Base-by-base conservation (phyloP, 2,797 vertebrate species). In the Spheniscus humboldti region DNA sequence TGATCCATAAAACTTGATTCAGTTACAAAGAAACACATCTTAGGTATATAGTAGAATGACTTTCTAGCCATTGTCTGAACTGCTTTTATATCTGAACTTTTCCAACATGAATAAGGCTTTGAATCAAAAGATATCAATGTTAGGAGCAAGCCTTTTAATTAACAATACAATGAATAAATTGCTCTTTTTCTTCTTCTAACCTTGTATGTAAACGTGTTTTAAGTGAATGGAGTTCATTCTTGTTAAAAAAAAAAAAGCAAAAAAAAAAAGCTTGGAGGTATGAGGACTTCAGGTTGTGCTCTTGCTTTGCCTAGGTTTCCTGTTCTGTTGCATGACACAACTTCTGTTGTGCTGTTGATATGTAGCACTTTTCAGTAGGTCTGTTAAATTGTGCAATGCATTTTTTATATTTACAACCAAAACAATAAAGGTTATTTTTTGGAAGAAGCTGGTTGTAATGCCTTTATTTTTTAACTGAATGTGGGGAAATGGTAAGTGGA, bases 381-480 rank as follows among this genome's bases (percentile, higher is more conserved):
- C 95, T 97, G 93, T 94, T 95, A 91, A 97, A 97, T 97, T 97
- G 97, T 98, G 97, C 97, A 98, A 96, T 97, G 97, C 97, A 94
- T 97, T 97, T 97, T 95, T 96, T 97, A 97, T 97, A 97, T 97
- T 98, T 98, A 96, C 97, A 97, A 97, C 96, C 73, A 89, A 97
- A 97, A 98, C 97, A 98, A 98, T 98, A 98, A 98, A 98, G 87
- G 93, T 95, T 98, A 98, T 98, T 98, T 97, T 98, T 98, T 97
- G 83, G 94, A 97, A 97, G 96, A 92, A 80, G 57, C 11, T 83
- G 78, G 43, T 52, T 83, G 25, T 68, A 77, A 68, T 41, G 17
- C 72, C 48, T 73, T 56, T 82, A 2, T 88, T 79, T 76, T 56
- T 53, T 69, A 41, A 25, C 19, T 80, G 43, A 35, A 71, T 37